These are phyloP conservation scores for Nycticebus coucang DNA, from an alignment of 2,113 vertebrate species.

Conservation along the genomic window DNA sequence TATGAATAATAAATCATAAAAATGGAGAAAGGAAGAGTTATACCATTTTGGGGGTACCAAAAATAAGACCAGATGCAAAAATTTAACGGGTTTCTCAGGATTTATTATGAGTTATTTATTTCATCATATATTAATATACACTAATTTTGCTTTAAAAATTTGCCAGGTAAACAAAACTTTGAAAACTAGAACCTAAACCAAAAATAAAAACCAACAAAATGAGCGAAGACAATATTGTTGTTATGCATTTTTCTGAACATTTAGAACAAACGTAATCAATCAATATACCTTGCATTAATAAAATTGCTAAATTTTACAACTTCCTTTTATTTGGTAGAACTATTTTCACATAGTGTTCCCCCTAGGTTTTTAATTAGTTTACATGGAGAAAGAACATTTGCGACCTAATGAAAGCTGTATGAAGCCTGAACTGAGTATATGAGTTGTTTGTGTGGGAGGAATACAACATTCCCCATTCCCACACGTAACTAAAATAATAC, in stretches of 20 bases:
- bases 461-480: not conserved
- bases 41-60: not conserved
- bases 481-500: too few species aligned
- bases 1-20: not conserved
- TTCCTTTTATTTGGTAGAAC: not conserved
- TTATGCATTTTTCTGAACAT: conserved; percentile 13
- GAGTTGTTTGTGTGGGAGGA: too few species aligned
- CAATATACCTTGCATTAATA: not conserved
- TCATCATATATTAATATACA: not conserved
- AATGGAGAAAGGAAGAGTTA: not conserved
- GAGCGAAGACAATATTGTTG: not conserved
- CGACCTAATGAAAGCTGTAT: not conserved
- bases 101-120: not conserved
- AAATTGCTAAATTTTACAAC: not conserved
- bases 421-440: not conserved
- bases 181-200: not conserved
- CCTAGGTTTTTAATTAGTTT: not conserved
- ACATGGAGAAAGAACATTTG: not conserved
- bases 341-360: not conserved
- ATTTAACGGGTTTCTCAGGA: not conserved
- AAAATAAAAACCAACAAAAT: conserved; percentile 30
- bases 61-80: not conserved
- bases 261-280: not conserved
- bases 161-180: conserved; percentile 19
- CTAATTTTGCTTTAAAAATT: not conserved